phyloP scores from a whole-genome alignment of 1,140 invertebrate genomes.

The Drosophila sechellia region DNA sequence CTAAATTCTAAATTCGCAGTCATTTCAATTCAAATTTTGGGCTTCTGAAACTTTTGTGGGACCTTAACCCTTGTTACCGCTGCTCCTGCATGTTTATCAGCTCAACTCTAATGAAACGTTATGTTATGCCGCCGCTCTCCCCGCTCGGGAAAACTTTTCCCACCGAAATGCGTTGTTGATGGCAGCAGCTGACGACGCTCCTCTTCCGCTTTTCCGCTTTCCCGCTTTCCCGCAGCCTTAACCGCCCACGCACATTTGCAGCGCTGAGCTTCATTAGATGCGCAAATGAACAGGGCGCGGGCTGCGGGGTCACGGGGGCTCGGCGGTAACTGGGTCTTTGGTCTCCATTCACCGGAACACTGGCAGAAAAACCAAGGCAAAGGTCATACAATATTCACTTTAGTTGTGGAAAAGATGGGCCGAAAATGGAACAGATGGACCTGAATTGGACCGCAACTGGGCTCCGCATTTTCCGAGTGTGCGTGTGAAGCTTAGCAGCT shows the following conservation, averaged over 20 bases:
- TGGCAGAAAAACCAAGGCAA: not conserved
- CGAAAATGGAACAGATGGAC: too few relatives aligned
- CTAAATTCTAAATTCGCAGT: too few relatives aligned
- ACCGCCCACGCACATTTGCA: conserved; percentile 76
- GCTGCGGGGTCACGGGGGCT: not conserved
- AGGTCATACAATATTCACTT: not conserved
- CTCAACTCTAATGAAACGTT: conserved; percentile 80
- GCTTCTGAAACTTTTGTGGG: conserved; percentile 28
- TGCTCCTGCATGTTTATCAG: conserved; percentile 69
- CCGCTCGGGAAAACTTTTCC: conserved; percentile 60
- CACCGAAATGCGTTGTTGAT: conserved; percentile 39
- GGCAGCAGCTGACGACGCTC: conserved; percentile 28
- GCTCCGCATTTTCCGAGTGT: conserved; percentile 5
- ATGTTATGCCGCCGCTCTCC: conserved; percentile 52
- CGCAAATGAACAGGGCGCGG: conserved; percentile 66
- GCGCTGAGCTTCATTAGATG: conserved; percentile 74
- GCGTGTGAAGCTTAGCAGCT: conserved; percentile 72
- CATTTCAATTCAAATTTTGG: not conserved
- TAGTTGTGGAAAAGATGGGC: too few relatives aligned
- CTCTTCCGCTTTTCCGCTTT: not conserved
- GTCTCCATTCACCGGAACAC: not conserved
- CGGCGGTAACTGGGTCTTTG: not conserved
- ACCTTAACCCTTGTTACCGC: conserved; percentile 2
- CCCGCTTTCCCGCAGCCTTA: conserved; percentile 52
- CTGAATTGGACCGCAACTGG: too few relatives aligned